Conservation (phyloP, 2,113 vertebrate species). For the Peromyscus maniculatus region DNA sequence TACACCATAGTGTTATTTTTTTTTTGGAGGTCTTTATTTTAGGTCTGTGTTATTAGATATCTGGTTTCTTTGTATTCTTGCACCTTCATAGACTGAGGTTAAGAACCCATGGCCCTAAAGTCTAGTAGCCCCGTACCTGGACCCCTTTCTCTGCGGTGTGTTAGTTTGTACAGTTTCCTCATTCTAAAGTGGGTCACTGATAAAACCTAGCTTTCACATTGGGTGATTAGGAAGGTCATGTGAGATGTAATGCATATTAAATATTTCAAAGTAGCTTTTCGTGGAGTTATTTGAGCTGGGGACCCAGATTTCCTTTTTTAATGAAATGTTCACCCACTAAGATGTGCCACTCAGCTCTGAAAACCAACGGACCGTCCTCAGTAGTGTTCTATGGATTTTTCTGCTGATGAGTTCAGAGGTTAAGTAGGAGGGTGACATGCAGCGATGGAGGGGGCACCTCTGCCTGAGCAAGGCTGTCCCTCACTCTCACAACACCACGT, state of each 20-base stretch:
- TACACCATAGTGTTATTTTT: neutral
- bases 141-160: neutral
- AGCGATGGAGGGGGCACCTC: neutral
- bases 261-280: neutral
- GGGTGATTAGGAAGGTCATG: neutral
- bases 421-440: neutral
- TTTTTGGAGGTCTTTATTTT: slow-evolving; percentile 47
- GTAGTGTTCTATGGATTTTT: neutral
- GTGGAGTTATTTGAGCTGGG: neutral
- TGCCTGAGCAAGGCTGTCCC: neutral
- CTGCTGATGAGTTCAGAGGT: neutral
- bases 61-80: neutral
- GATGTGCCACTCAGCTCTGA: neutral
- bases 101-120: neutral
- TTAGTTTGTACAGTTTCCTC: slow-evolving; percentile 30
- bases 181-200: slow-evolving; percentile 22
- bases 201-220: neutral
- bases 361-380: neutral
- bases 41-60: neutral
- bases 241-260: neutral
- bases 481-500: neutral
- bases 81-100: neutral
- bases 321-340: neutral
- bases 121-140: neutral
- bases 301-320: neutral